A percentile compares a stretch with the other conserved stretches of the same genome.
These are phyloP conservation scores for Bellardia bayeri DNA, from an alignment of 2,888 invertebrate genomes.

Conservation along the genomic window DNA sequence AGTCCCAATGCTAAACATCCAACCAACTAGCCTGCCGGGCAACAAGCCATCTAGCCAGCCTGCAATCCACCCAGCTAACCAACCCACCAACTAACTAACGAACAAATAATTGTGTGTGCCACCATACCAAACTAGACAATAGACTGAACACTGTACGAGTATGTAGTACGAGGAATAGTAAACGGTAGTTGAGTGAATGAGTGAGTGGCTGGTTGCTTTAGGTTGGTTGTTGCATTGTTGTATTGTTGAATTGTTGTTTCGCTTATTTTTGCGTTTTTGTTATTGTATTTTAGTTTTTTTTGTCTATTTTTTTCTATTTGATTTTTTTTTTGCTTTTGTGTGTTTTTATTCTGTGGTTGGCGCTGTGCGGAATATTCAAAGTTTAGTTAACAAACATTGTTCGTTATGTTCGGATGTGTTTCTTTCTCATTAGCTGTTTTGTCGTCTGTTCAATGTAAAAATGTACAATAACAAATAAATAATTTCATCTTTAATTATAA, in stretches of 20 bases:
- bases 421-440: conserved; percentile 47
- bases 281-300: conserved; percentile 1
- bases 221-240: conserved; percentile 42
- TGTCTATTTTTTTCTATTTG: conserved; percentile 28
- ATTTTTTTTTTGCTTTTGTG: conserved; percentile 1
- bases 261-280: background rate
- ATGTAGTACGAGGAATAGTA: conserved; percentile 9
- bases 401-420: conserved; percentile 63
- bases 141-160: conserved; percentile 5
- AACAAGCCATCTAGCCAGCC: background rate
- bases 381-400: conserved; percentile 60
- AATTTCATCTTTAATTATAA: conserved; percentile 22
- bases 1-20: conserved; percentile 7
- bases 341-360: conserved; percentile 47
- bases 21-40: background rate
- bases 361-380: conserved; percentile 52
- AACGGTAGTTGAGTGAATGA: conserved; percentile 17
- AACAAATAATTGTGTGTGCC: conserved; percentile 36
- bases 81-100: conserved; percentile 15
- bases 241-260: conserved; percentile 38
- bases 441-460: conserved; percentile 14
- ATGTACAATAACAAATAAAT: conserved; percentile 28
- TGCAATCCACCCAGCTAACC: background rate
- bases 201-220: conserved; percentile 26
- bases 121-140: conserved; percentile 26